A percentile compares a stretch with the other conserved stretches of the same genome.
Conservation (phyloP, 2,113 vertebrate species). For the Bostrychus sinensis region DNA sequence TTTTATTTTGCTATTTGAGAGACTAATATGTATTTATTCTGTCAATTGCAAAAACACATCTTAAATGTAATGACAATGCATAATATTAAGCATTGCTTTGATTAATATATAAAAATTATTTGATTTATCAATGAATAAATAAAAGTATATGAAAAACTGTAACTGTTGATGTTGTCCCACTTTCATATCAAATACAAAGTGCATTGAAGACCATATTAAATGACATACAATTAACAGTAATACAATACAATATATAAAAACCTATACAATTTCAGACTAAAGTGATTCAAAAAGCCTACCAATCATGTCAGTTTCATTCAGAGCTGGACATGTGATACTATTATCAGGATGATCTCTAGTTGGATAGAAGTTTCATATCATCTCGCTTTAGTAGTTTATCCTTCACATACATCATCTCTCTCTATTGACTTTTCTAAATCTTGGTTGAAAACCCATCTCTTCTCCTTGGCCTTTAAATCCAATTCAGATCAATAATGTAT, state of each 20-base stretch:
- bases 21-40: no score
- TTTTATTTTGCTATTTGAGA: no score
- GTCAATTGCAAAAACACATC: no score
- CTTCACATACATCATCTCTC: conserved; percentile 19
- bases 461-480: conserved; percentile 51
- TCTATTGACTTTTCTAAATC: conserved; percentile 44
- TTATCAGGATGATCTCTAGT: neutral
- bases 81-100: no score
- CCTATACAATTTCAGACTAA: neutral
- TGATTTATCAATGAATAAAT: no score
- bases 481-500: conserved; percentile 46
- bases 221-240: neutral
- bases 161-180: no score
- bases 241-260: no score
- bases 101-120: no score
- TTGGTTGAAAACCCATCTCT: conserved; percentile 29
- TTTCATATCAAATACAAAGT: no score
- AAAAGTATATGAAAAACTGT: no score
- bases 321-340: neutral
- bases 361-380: neutral
- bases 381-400: conserved; percentile 10
- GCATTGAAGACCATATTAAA: no score
- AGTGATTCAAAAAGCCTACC: neutral
- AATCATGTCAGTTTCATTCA: neutral
- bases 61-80: no score